Percentiles rank a stretch among this genome's conserved stretches.
phyloP scores from a whole-genome alignment of 2,797 vertebrate genomes.

The Smutsia gigantea region DNA sequence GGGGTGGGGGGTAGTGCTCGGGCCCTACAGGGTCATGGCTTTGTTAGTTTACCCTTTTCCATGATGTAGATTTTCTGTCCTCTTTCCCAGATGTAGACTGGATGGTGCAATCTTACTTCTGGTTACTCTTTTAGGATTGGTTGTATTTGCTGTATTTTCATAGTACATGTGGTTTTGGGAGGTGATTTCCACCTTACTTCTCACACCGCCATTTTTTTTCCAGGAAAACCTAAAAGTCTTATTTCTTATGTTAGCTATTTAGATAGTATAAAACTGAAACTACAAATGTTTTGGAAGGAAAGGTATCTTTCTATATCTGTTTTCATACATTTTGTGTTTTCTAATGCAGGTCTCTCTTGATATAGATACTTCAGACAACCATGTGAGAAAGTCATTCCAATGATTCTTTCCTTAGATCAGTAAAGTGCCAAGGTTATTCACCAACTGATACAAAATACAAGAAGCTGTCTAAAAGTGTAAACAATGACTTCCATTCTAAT shows the following conservation, averaged over 20 bases:
- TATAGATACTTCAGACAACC: neutral
- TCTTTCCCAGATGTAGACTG: too few relatives aligned
- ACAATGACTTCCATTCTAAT: neutral
- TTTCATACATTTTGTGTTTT: neutral
- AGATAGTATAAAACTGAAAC: constrained; percentile 5
- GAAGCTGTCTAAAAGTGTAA: neutral
- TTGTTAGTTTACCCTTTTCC: too few relatives aligned
- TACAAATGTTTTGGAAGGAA: neutral
- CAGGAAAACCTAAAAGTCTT: neutral
- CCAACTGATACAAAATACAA: neutral
- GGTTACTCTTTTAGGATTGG: too few relatives aligned
- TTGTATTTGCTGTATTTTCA: too few relatives aligned
- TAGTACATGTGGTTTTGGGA: too few relatives aligned
- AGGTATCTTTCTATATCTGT: neutral
- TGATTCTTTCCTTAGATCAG: neutral
- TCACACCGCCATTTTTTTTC: too few relatives aligned
- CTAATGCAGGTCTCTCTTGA: neutral
- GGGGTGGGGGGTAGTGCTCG: too few relatives aligned
- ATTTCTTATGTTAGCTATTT: neutral
- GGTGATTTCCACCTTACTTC: too few relatives aligned
- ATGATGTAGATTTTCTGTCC: too few relatives aligned
- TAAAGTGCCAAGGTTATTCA: neutral
- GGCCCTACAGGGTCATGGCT: too few relatives aligned
- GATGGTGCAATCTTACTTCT: too few relatives aligned
- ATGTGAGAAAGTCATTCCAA: neutral